phyloP scores from a whole-genome alignment of 2,888 invertebrate species.

The Venusia cambrica region DNA sequence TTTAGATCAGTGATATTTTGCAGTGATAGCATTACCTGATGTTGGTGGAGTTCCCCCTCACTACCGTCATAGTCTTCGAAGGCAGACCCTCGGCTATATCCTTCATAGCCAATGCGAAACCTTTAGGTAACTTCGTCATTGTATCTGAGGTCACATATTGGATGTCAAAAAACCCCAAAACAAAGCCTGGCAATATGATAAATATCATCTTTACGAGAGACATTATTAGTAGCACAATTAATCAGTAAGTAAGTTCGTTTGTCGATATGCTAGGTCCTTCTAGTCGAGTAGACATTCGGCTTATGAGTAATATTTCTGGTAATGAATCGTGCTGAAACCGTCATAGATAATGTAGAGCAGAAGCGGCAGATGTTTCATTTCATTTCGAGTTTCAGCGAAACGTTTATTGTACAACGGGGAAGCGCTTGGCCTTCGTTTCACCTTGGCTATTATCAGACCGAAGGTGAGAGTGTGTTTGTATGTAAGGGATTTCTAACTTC shows the following conservation, averaged over 20 bases:
- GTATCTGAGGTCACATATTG: conserved; percentile 49
- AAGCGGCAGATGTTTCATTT: conserved; percentile 1
- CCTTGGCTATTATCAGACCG: too few relatives aligned
- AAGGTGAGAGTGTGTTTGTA: too few relatives aligned
- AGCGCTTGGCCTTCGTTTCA: too few relatives aligned
- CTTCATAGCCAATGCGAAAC: conserved; percentile 61
- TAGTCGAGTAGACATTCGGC: conserved; percentile 18
- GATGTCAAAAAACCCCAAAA: conserved; percentile 51
- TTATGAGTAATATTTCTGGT: conserved; percentile 23
- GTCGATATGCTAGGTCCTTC: conserved; percentile 18
- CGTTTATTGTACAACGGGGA: too few relatives aligned
- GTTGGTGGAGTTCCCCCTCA: conserved; percentile 63
- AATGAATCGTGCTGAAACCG: conserved; percentile 20
- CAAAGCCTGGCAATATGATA: conserved; percentile 25
- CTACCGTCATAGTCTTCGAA: conserved; percentile 56
- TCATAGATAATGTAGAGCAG: conserved; percentile 19
- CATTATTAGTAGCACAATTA: conserved; percentile 13
- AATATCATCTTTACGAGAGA: conserved; percentile 28
- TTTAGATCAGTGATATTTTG: neutral
- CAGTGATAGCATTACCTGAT: conserved; percentile 55
- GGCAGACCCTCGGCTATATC: conserved; percentile 67
- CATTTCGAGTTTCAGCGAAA: too few relatives aligned
- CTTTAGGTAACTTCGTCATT: conserved; percentile 50
- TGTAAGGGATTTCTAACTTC: too few relatives aligned
- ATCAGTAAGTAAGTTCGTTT: conserved; percentile 15